These are phyloP conservation scores for Chorisops tibialis DNA, from an alignment of 2,888 invertebrate genomes.

Conservation along the genomic window DNA sequence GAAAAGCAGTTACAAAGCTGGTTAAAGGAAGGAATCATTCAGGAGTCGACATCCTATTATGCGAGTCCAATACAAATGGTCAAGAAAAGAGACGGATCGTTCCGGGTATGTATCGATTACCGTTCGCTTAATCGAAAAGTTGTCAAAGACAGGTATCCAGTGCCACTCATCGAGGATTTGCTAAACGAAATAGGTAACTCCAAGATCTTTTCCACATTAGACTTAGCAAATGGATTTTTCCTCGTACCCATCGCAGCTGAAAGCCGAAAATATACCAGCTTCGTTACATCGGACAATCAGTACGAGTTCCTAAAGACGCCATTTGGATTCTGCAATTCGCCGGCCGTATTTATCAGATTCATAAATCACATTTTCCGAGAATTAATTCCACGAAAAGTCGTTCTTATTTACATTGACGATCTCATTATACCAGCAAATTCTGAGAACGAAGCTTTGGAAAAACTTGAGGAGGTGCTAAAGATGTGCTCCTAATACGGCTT, in stretches of 20 bases:
- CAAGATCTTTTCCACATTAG: slow-evolving; percentile 38
- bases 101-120: slow-evolving; percentile 43
- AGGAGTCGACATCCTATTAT: slow-evolving; percentile 36
- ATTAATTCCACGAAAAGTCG: neutral
- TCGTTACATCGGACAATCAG: neutral
- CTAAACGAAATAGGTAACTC: slow-evolving; percentile 38
- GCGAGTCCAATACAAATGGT: slow-evolving; percentile 35
- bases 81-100: slow-evolving; percentile 5
- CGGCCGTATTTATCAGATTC: neutral
- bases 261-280: slow-evolving; percentile 28
- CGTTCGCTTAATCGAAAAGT: slow-evolving; percentile 42
- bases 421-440: neutral
- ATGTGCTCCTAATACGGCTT: neutral
- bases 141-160: slow-evolving; percentile 39
- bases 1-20: neutral
- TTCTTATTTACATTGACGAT: neutral
- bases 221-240: slow-evolving; percentile 41
- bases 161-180: slow-evolving; percentile 45
- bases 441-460: neutral
- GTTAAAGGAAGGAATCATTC: neutral
- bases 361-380: neutral
- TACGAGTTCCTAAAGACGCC: neutral
- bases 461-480: neutral
- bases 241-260: slow-evolving; percentile 39
- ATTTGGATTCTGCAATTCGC: neutral